A percentile compares a stretch with the other conserved stretches of the same genome.
Evolutionary conservation across 2,888 invertebrate genomes (phyloP).

Genomic region (Saturnia japonica): DNA sequence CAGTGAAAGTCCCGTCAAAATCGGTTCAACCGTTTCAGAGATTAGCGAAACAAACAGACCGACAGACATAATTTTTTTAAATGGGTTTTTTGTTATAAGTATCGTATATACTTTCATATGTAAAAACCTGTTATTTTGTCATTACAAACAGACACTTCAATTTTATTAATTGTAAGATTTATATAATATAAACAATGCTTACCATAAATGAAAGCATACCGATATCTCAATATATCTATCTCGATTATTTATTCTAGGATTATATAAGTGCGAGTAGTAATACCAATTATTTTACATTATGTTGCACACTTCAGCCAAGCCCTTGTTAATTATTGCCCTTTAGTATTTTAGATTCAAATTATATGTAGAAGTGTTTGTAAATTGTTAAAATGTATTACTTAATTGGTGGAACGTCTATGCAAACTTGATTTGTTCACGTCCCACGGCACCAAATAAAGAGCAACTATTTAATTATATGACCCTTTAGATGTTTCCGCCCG

Average conservation of each 20-base stretch:
- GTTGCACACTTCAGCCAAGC: background rate
- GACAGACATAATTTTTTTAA: too few relatives aligned
- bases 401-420: background rate
- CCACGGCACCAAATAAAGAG: conserved; percentile 36
- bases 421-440: conserved; percentile 10
- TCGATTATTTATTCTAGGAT: background rate
- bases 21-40: too few relatives aligned
- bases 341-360: background rate
- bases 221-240: background rate
- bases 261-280: background rate
- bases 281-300: background rate
- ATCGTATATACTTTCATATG: too few relatives aligned
- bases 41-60: too few relatives aligned
- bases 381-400: background rate
- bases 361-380: background rate
- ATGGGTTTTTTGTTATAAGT: too few relatives aligned
- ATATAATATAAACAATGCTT: too few relatives aligned
- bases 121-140: too few relatives aligned
- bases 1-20: too few relatives aligned
- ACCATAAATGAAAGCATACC: too few relatives aligned
- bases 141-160: too few relatives aligned
- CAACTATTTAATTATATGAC: conserved; percentile 54
- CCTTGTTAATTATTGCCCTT: too few relatives aligned
- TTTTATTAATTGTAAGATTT: too few relatives aligned
- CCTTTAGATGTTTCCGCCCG: conserved; percentile 42